Conservation (phyloP, 2,888 invertebrate genomes). For the Lamproptera curius region DNA sequence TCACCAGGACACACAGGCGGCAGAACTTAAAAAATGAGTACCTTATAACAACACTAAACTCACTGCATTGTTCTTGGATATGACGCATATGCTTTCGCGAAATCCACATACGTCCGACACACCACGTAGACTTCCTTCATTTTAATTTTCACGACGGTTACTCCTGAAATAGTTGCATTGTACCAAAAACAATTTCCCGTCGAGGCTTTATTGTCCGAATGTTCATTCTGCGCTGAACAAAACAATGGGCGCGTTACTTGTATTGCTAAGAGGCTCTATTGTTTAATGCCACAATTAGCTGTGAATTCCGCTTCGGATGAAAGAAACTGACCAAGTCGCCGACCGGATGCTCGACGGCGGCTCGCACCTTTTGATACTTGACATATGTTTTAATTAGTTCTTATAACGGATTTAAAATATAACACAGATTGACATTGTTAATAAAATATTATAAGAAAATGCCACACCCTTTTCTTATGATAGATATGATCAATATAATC, state of each 20-base stretch:
- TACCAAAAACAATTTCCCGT: conserved; percentile 35
- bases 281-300: conserved; percentile 75
- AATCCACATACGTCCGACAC: neutral
- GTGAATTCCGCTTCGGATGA: conserved; percentile 60
- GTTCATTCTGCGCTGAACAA: conserved; percentile 37
- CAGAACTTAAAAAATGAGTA: conserved; percentile 1
- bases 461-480: no score
- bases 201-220: conserved; percentile 38
- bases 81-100: no score
- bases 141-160: conserved; percentile 22
- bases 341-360: conserved; percentile 31
- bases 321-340: conserved; percentile 75
- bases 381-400: no score
- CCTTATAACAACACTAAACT: conserved; percentile 5
- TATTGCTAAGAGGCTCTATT: conserved; percentile 74
- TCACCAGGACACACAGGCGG: no score
- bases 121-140: conserved; percentile 16
- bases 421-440: no score
- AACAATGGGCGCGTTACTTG: conserved; percentile 55
- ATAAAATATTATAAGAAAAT: no score
- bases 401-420: no score
- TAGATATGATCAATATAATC: no score
- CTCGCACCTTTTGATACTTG: conserved; percentile 39
- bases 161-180: conserved; percentile 24
- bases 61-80: no score